A percentile compares a stretch with the other conserved stretches of the same genome.
Conservation (phyloP, 2,113 vertebrate genomes). For the Phalacrocorax brasilianus region DNA sequence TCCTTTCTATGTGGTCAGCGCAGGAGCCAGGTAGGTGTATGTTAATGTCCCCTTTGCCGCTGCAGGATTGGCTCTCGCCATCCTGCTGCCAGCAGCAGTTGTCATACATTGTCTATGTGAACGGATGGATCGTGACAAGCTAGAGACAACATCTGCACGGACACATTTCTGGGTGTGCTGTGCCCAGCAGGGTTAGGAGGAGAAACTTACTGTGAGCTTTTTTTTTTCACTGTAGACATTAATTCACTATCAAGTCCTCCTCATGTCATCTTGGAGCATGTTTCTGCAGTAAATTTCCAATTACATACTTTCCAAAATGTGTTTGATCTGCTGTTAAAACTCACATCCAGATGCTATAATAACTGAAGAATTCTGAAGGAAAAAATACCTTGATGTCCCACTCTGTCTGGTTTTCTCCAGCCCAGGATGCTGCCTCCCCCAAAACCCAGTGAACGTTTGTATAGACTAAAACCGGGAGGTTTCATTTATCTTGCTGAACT, state of each 20-base stretch:
- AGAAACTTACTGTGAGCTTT: neutral
- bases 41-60: neutral
- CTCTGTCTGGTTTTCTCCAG: neutral
- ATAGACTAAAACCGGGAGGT: neutral
- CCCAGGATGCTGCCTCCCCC: neutral
- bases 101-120: neutral
- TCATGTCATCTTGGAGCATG: neutral
- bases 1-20: constrained; percentile 10
- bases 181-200: neutral
- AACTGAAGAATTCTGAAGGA: neutral
- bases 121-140: neutral
- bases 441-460: neutral
- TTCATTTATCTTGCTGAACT: neutral
- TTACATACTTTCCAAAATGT: neutral
- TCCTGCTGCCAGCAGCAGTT: neutral
- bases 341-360: neutral
- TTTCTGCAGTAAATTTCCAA: neutral
- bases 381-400: neutral
- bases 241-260: neutral
- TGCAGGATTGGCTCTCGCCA: neutral
- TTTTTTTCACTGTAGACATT: neutral
- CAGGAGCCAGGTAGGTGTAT: constrained; percentile 74
- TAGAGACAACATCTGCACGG: neutral
- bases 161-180: neutral
- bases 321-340: neutral